Evolutionary conservation across 2,113 vertebrate genomes (phyloP).

Genomic region (Rhea pennata): DNA sequence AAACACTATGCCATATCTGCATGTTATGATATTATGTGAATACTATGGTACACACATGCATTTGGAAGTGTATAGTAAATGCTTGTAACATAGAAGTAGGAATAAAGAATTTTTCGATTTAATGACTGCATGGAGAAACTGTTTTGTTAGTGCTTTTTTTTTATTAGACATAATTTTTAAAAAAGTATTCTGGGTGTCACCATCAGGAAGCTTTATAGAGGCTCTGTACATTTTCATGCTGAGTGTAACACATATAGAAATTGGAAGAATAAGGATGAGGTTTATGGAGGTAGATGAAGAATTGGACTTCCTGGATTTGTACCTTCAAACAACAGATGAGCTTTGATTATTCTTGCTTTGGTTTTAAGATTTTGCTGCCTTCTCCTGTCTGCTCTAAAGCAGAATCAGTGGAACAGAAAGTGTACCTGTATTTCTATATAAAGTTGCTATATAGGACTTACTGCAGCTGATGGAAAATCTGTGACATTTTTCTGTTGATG

Average conservation of each 20-base stretch:
- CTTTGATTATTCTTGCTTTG: neutral
- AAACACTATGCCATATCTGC: neutral
- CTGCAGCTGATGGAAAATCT: neutral
- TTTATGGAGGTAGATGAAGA: neutral
- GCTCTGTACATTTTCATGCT: neutral
- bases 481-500: neutral
- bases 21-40: neutral
- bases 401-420: neutral
- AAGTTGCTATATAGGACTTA: neutral
- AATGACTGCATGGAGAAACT: neutral
- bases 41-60: neutral
- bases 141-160: neutral
- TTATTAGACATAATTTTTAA: neutral
- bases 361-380: neutral
- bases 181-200: neutral
- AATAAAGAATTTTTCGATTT: neutral
- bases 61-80: neutral
- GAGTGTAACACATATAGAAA: neutral
- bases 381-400: neutral
- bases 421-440: neutral
- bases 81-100: fast-evolving
- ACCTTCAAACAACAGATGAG: neutral
- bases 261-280: neutral
- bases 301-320: neutral
- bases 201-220: neutral